Conservation (phyloP, 2,113 vertebrate species). For the Microcebus jonahi region DNA sequence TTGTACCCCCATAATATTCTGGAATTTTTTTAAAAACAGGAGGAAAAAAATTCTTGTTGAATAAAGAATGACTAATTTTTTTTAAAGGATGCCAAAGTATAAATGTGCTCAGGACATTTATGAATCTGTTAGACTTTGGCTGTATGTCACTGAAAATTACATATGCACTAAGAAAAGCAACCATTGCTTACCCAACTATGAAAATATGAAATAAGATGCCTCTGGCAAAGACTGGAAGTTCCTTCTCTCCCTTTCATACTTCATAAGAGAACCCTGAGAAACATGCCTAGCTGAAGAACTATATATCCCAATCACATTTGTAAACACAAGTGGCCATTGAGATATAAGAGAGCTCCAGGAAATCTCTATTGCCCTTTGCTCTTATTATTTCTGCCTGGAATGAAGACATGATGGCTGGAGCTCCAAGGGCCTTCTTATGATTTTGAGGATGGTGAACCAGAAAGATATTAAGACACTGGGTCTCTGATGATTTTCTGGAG, state of each 20-base stretch:
- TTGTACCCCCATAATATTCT: too few relatives aligned
- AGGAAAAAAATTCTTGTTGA: neutral
- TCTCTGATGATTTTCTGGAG: slow-evolving; percentile 24
- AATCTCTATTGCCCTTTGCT: neutral
- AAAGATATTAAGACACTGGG: neutral
- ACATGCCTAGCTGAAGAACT: neutral
- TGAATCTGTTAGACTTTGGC: neutral
- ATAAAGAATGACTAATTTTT: neutral
- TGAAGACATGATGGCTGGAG: neutral
- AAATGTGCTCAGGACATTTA: neutral
- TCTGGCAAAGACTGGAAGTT: neutral
- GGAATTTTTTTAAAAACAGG: too few relatives aligned
- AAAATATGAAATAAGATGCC: slow-evolving; percentile 9
- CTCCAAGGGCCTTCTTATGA: neutral
- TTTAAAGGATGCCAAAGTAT: neutral
- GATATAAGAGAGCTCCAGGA: neutral
- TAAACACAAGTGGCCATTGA: neutral
- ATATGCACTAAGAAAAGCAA: neutral
- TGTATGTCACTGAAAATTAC: slow-evolving; percentile 34
- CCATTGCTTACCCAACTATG: neutral
- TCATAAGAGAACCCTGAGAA: slow-evolving; percentile 10
- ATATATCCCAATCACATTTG: neutral
- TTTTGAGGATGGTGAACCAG: neutral
- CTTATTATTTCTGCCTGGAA: neutral
- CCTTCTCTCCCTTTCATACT: neutral